A percentile compares a stretch with the other conserved stretches of the same genome.
These are phyloP conservation scores for Diarsia brunnea DNA, from an alignment of 2,888 invertebrate genomes.

Conservation along the genomic window DNA sequence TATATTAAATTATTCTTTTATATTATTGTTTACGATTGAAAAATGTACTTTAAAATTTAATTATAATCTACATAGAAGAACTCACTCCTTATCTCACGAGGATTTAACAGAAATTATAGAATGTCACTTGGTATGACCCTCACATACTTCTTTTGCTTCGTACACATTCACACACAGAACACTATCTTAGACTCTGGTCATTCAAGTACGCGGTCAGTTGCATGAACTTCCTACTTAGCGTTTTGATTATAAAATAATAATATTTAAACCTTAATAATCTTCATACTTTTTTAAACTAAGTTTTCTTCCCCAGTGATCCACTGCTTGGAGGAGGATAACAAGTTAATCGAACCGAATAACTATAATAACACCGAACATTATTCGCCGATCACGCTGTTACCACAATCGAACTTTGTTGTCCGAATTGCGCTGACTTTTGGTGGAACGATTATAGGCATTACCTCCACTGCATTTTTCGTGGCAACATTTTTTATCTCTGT, in stretches of 20 bases:
- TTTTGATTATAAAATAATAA: neutral
- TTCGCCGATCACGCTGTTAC: too few species aligned
- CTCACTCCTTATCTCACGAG: neutral
- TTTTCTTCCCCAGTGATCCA: too few species aligned
- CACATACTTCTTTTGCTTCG: neutral
- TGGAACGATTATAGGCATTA: neutral
- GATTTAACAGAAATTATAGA: neutral
- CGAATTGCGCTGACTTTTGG: too few species aligned
- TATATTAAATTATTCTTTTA: neutral
- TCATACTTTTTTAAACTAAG: neutral
- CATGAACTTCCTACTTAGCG: neutral
- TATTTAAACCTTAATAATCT: too few species aligned
- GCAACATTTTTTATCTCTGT: neutral
- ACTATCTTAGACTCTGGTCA: too few species aligned
- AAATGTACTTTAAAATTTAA: neutral
- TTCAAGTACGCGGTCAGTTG: neutral
- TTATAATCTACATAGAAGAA: neutral
- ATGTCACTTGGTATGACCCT: neutral
- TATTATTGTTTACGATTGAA: neutral
- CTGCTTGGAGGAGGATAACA: too few species aligned
- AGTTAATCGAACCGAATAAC: too few species aligned
- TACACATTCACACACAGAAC: neutral
- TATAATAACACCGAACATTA: too few species aligned
- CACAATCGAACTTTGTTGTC: too few species aligned
- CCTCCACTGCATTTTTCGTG: neutral